Conservation (phyloP, 2,113 vertebrate species). For the Ameiurus melas region DNA sequence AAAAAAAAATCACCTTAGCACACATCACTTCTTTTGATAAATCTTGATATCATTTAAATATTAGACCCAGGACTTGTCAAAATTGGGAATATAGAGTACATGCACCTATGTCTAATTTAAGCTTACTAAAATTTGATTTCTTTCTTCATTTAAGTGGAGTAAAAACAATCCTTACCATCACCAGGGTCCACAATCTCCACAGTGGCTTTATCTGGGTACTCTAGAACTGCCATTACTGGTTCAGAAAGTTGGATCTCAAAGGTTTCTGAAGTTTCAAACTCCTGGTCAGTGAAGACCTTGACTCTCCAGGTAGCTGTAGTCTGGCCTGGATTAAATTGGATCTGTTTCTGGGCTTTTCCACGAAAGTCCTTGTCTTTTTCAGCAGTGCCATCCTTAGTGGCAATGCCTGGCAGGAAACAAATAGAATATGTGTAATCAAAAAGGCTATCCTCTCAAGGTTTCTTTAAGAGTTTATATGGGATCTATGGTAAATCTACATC, state of each 20-base stretch:
- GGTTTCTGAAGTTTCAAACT: slow-evolving; percentile 83
- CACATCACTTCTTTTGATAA: neutral
- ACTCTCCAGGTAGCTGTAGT: slow-evolving; percentile 79
- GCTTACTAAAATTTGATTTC: neutral
- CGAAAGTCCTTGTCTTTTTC: slow-evolving; percentile 82
- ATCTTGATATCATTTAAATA: neutral
- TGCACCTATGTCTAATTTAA: neutral
- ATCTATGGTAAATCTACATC: neutral
- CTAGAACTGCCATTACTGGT: slow-evolving; percentile 81
- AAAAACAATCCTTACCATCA: slow-evolving; percentile 70
- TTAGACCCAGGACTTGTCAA: neutral
- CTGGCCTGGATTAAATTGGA: slow-evolving; percentile 85
- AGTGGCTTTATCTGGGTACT: slow-evolving; percentile 74
- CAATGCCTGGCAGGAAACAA: slow-evolving; percentile 69
- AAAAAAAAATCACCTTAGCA: neutral
- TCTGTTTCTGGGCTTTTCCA: slow-evolving; percentile 78
- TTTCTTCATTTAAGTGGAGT: neutral
- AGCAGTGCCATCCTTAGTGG: slow-evolving; percentile 81
- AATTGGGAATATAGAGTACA: neutral
- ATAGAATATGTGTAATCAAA: neutral
- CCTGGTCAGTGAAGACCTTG: slow-evolving; percentile 79
- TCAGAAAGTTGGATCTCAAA: slow-evolving; percentile 84
- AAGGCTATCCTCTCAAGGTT: neutral
- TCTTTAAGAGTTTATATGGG: neutral
- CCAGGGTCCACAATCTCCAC: slow-evolving; percentile 84